phyloP scores from a whole-genome alignment of 2,888 invertebrate species.

The Endomychus coccineus region DNA sequence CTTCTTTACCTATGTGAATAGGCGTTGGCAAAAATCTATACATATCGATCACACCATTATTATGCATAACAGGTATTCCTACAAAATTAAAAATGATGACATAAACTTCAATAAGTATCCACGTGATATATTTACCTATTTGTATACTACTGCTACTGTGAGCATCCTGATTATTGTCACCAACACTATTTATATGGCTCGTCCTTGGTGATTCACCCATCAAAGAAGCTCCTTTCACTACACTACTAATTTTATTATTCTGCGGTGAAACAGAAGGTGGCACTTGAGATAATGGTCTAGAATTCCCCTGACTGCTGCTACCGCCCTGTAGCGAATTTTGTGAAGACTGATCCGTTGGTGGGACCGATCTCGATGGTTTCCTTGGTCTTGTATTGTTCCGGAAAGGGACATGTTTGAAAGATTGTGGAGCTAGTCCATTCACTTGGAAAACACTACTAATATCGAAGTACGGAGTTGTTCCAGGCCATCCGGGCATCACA shows the following conservation, averaged over 20 bases:
- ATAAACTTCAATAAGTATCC: neutral
- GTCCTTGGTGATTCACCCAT: conserved; percentile 21
- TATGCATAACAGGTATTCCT: conserved; percentile 27
- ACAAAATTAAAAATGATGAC: conserved; percentile 1
- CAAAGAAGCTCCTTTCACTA: conserved; percentile 17
- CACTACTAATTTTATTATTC: conserved; percentile 2
- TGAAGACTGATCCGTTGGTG: conserved; percentile 34
- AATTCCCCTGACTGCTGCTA: conserved; percentile 8
- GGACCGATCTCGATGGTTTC: conserved; percentile 34
- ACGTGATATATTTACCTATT: conserved; percentile 24
- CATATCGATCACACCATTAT: conserved; percentile 27
- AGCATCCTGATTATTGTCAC: conserved; percentile 26
- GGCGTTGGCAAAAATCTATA: conserved; percentile 26
- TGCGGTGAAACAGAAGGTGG: conserved; percentile 23
- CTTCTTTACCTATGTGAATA: conserved; percentile 36
- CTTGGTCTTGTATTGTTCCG: conserved; percentile 42
- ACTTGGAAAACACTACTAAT: conserved; percentile 64
- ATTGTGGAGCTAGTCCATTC: conserved; percentile 65
- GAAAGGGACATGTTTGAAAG: conserved; percentile 49
- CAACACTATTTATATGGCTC: conserved; percentile 24
- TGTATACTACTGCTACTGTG: conserved; percentile 27
- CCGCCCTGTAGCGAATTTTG: conserved; percentile 12
- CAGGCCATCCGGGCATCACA: conserved; percentile 51
- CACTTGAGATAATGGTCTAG: conserved; percentile 25
- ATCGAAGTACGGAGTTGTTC: conserved; percentile 53